A percentile compares a stretch with the other conserved stretches of the same genome.
Evolutionary conservation across 2,113 vertebrate genomes (phyloP).

Genomic region (Lathamus discolor): DNA sequence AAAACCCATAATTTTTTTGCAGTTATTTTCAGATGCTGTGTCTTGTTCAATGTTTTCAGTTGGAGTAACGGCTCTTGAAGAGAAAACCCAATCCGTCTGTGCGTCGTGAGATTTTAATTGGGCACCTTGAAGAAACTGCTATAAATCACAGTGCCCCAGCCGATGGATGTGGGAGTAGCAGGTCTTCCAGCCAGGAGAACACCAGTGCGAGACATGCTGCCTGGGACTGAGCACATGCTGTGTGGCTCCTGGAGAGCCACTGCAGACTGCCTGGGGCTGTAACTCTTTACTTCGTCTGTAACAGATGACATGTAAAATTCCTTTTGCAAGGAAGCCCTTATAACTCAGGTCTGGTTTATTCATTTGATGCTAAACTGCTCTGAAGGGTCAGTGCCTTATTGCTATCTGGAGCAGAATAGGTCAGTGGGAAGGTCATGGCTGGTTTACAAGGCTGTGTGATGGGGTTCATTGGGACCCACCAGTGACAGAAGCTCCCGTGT

Average conservation of each 20-base stretch:
- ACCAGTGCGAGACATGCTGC: neutral
- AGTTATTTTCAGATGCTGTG: neutral
- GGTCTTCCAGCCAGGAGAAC: neutral
- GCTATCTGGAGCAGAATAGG: neutral
- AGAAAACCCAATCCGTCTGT: neutral
- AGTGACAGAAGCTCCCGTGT: neutral
- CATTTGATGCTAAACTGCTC: neutral
- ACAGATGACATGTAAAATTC: conserved; percentile 3
- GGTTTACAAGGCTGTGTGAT: neutral
- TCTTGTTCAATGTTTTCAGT: neutral
- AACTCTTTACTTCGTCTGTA: neutral
- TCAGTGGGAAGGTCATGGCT: neutral
- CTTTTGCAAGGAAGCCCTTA: neutral
- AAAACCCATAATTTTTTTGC: neutral
- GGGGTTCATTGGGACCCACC: neutral
- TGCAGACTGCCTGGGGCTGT: neutral
- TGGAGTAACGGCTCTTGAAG: neutral
- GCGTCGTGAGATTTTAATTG: neutral
- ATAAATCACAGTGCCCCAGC: neutral
- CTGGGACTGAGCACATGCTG: neutral
- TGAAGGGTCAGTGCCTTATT: neutral
- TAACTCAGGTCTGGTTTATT: conserved; percentile 3
- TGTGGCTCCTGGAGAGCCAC: neutral
- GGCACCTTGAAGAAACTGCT: neutral
- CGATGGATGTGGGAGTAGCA: neutral